A percentile compares a stretch with the other conserved stretches of the same genome.
Evolutionary conservation across 2,113 vertebrate species (phyloP).

Genomic region (Oxyruncus cristatus): DNA sequence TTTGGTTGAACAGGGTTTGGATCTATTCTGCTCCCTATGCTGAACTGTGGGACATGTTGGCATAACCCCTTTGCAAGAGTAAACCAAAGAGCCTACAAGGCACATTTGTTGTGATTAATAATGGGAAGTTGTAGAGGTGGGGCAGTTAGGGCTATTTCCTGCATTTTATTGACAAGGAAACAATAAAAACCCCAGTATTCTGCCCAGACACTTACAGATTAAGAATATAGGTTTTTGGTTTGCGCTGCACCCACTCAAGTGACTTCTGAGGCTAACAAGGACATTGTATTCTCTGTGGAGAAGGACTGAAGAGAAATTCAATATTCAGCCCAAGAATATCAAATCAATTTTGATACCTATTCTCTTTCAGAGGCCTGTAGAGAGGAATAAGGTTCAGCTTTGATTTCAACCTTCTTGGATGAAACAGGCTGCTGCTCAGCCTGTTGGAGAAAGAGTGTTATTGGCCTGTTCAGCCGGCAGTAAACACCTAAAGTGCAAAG

Average conservation of each 20-base stretch:
- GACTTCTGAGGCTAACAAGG: not conserved
- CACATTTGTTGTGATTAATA: not conserved
- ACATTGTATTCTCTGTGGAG: not conserved
- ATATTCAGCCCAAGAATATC: not conserved
- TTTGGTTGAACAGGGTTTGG: not conserved
- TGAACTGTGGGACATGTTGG: not conserved
- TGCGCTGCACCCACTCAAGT: not conserved
- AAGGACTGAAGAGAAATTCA: not conserved
- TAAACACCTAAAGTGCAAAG: not conserved
- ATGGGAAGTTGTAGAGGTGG: slow-evolving; percentile 11
- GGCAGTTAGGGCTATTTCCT: slow-evolving; percentile 5
- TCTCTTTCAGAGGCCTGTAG: not conserved
- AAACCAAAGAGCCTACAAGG: not conserved
- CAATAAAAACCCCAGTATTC: slow-evolving; percentile 15
- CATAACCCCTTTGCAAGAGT: not conserved
- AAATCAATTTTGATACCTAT: not conserved
- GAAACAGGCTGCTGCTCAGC: not conserved
- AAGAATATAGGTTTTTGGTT: not conserved
- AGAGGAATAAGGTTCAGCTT: not conserved
- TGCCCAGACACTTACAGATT: not conserved
- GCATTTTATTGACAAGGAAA: slow-evolving; percentile 4
- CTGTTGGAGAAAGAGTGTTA: not conserved
- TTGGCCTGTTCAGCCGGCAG: not conserved
- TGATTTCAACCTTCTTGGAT: not conserved
- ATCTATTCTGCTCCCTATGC: not conserved